Base-by-base conservation (phyloP, 2,797 vertebrate species). In the Lutjanus campechanus region DNA sequence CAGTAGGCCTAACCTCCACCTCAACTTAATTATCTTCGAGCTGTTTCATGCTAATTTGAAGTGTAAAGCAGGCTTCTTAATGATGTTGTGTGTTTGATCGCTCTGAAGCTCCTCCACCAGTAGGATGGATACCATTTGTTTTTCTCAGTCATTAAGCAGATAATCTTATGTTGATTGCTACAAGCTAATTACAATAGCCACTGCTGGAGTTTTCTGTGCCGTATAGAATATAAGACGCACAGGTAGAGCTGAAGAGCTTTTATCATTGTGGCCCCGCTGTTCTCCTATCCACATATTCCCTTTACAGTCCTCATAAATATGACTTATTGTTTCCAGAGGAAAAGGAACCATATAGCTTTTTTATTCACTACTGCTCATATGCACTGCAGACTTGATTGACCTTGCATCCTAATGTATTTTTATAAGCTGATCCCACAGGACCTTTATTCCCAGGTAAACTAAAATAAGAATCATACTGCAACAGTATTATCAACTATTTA, bases 91-190 rank as follows among this genome's bases (percentile, higher is more conserved):
- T 76, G 76, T 89, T 86, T 88, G 91, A 91, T 90, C 76, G 47
- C 79, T 85, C 62, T 65, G n/a, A 82, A 77, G 87, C 89, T 75
- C 64, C 86, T 84, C 74, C 77, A 63, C 85, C 75, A 76, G 77
- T 82, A 62, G 81, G 81, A 88, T 67, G 79, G 85, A 86, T 88
- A 82, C 85, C 79, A 76, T 89, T 93, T 91, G 88, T 86, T 91
- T 92, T 82, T 81, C 84, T 85, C 79, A 64, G 61, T 91, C 88
- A 93, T 93, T 89, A 93, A 90, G 85, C 85, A 85, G 89, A 92
- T 92, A 91, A 92, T 93, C 90, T 88, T 73, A 77, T 84, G 83
- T 80, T 91, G 86, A 94, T 89, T 93, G 83, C 85, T 74, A 85
- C 69, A 72, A 87, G 91, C 86, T 89, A 90, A 93, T 94, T 93